Percentiles rank a stretch among this genome's conserved stretches.
Conservation (phyloP, 2,113 vertebrate species). For the Cyanistes caeruleus region DNA sequence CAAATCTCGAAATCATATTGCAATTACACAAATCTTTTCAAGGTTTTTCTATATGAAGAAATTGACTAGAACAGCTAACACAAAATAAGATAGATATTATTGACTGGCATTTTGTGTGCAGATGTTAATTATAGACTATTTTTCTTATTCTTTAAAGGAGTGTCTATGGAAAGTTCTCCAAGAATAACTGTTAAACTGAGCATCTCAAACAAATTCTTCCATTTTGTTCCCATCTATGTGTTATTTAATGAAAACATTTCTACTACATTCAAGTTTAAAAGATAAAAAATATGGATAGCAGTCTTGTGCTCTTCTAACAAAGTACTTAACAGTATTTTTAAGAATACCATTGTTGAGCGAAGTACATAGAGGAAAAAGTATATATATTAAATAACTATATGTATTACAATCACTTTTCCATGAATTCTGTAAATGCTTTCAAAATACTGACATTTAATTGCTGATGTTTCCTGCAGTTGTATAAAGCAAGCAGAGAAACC, state of each 20-base stretch:
- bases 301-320: neutral
- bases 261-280: neutral
- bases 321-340: neutral
- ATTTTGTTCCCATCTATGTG: neutral
- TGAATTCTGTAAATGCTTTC: neutral
- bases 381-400: neutral
- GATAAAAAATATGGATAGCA: neutral
- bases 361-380: neutral
- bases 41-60: neutral
- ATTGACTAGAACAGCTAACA: neutral
- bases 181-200: neutral
- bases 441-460: neutral
- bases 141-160: slow-evolving; percentile 3
- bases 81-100: neutral
- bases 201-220: neutral
- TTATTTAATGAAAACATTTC: neutral
- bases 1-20: neutral
- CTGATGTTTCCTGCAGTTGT: neutral
- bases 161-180: neutral
- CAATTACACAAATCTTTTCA: neutral
- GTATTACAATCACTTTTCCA: neutral
- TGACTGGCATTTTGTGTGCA: neutral
- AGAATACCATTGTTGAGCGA: neutral
- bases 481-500: neutral
- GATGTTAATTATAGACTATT: slow-evolving; percentile 4